Evolutionary conservation across 2,113 vertebrate species (phyloP), one percentile per base, ranked within the genome.

Genomic region (Camarhynchus parvulus): DNA sequence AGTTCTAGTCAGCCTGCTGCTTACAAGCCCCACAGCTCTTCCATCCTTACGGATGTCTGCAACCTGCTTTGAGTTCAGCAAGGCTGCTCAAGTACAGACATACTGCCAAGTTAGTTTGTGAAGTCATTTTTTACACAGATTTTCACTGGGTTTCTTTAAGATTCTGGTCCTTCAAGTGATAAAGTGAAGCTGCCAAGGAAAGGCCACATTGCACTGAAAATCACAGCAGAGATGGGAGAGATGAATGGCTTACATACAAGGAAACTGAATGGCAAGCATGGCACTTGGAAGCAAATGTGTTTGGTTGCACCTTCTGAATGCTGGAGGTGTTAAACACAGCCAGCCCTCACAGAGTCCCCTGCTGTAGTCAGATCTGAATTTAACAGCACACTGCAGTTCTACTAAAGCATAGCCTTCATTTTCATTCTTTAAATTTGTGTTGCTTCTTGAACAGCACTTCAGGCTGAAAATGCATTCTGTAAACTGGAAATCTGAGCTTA

Each of bases 401-500:
- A 78, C 52, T 21, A 64, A 75, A 69, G 53, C 39, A 63, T 2
- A 86, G 52, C 9, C 28, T 74, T 81, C 49, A 73, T 28, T 73
- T 86, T 58, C 18, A 18, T 76, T 77, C 74, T 74, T 31, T 15
- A 56, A 28, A 52, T 79, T 44, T 5, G 1, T 37, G 11, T 7
- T 76, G 37, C 19, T 50, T 70, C 37, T 53, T 47, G 47, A 77
- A 69, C 8, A 84, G 55, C 15, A 46, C n/a, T 63, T 15, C n/a
- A 86, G 77, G 63, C 44, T 85, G 47, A 73, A 94, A 89, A 90
- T 31, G 30, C 44, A 76, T 67, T 63, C 47, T 69, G 41, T n/a
- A 33, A 64, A 86, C 39, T 93, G 82, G 68, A 97, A 96, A 97
- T 68, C 67, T 41, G 76, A 96, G 63, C 74, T 25, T 72, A 50